Base-by-base conservation (phyloP, 2,797 vertebrate genomes). In the Microchirus variegatus region DNA sequence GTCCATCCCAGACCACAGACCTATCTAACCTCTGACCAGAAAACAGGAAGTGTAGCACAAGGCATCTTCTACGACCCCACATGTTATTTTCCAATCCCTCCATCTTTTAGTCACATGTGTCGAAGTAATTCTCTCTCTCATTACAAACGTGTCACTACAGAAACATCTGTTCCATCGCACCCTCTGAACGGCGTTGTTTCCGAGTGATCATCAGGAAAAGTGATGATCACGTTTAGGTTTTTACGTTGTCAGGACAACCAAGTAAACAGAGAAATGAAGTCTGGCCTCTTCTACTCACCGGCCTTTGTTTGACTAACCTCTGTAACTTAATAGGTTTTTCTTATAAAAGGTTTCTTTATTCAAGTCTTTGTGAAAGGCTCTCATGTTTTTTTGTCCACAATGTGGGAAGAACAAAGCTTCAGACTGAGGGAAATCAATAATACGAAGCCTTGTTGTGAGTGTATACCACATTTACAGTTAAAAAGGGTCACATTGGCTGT, bases 21-120 rank as follows among this genome's bases (percentile, higher is more conserved):
- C 82, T 72, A n/a, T n/a, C 53, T 70, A 65, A 82, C 78, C 75
- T 45, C 22, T 17, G 50, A 67, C 51, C 64, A 84, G 83, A 75
- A 89, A 89, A 80, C 83, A 82, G 86, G 85, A 87, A 79, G 70
- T 53, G 15, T 45, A 48, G 49, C 15, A 26, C 22, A 22, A 12
- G 63, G 22, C 40, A 54, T 59, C 38, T 38, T 38, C 47, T 70
- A 42, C 46, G 6, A 0, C 59, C 75, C 60, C 17, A 46, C 17
- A 16, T 4, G 43, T 41, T 31, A 1, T 54, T 53, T 57, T 38
- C 38, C 38, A 26, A 63, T 61, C 44, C 10, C 43, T 58, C 50
- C 2, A 26, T 64, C 56, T 63, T 47, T 52, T 48, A 53, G 35
- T 31, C 13, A 36, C 4, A 9, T 16, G 1, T 12, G 1, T 61